Percentiles rank a stretch among this genome's conserved stretches.
phyloP scores from a whole-genome alignment of 2,888 invertebrate genomes.

The Rhogogaster chlorosoma region DNA sequence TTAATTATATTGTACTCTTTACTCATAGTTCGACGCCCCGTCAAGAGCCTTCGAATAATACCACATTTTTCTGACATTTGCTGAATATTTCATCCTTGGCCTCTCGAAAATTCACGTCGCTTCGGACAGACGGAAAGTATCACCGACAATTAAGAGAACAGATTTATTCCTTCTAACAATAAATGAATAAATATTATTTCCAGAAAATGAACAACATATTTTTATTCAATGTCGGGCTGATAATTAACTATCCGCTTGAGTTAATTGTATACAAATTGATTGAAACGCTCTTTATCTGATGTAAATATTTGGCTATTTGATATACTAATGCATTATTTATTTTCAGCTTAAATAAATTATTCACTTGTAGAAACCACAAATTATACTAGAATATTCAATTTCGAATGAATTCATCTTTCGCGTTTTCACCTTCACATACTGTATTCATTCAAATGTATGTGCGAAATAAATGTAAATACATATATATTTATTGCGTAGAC shows the following conservation, averaged over 20 bases:
- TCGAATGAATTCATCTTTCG: not conserved
- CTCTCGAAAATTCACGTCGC: not conserved
- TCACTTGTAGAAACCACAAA: not conserved
- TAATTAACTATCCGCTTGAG: not conserved
- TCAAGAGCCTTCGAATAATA: not conserved
- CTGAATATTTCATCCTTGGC: constrained; percentile 3
- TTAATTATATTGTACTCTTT: not conserved
- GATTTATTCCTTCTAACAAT: not conserved
- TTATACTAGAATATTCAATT: not conserved
- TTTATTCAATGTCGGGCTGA: not conserved
- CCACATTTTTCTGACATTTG: not conserved
- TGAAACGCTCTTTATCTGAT: not conserved
- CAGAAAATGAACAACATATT: not conserved
- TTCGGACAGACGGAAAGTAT: not conserved
- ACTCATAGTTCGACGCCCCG: not conserved
- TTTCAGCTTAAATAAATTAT: not conserved
- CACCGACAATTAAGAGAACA: not conserved
- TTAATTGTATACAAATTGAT: not conserved
- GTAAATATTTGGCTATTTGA: not conserved
- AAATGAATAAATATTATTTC: not conserved
- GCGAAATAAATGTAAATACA: not conserved
- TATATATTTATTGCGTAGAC: not conserved
- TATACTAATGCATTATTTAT: constrained; percentile 2
- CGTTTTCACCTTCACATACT: not conserved
- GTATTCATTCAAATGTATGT: not conserved